These are phyloP conservation scores for Hydropsyche tenuis DNA, from an alignment of 1,140 invertebrate genomes.

Conservation along the genomic window DNA sequence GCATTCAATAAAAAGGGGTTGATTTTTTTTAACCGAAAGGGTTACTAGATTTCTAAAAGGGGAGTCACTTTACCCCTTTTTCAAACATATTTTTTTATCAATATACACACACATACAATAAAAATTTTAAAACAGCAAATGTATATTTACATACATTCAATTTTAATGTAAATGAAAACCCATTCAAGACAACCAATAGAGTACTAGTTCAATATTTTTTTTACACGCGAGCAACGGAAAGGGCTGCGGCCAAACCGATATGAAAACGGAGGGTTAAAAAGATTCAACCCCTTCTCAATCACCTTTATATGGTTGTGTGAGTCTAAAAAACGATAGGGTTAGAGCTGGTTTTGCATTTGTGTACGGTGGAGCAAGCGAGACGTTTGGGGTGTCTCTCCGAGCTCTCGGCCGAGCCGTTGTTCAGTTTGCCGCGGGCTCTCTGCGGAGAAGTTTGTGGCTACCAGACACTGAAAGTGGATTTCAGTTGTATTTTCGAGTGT, in stretches of 20 bases:
- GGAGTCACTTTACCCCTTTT: slow-evolving; percentile 38
- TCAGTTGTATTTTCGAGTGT: too few species aligned
- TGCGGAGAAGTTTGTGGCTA: slow-evolving; percentile 27
- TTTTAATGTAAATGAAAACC: not conserved
- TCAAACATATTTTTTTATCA: not conserved
- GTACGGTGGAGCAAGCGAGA: not conserved
- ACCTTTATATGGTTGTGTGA: slow-evolving; percentile 20
- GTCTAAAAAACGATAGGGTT: slow-evolving; percentile 33
- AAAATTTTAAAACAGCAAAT: too few species aligned
- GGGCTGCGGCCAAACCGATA: not conserved
- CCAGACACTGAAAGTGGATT: too few species aligned
- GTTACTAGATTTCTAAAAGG: slow-evolving; percentile 34
- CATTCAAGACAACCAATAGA: not conserved
- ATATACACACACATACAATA: not conserved
- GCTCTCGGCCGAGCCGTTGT: slow-evolving; percentile 1
- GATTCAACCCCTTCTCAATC: slow-evolving; percentile 29
- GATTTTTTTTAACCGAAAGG: slow-evolving; percentile 40
- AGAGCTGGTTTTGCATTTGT: slow-evolving; percentile 20
- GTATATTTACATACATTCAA: not conserved
- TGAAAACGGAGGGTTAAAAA: slow-evolving; percentile 27
- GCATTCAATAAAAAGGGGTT: slow-evolving; percentile 31
- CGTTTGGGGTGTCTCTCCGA: not conserved
- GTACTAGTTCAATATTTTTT: not conserved
- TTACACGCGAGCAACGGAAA: not conserved
- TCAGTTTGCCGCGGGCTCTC: slow-evolving; percentile 35